Conservation (phyloP, 2,888 invertebrate genomes). For the Antheraea assamensis region DNA sequence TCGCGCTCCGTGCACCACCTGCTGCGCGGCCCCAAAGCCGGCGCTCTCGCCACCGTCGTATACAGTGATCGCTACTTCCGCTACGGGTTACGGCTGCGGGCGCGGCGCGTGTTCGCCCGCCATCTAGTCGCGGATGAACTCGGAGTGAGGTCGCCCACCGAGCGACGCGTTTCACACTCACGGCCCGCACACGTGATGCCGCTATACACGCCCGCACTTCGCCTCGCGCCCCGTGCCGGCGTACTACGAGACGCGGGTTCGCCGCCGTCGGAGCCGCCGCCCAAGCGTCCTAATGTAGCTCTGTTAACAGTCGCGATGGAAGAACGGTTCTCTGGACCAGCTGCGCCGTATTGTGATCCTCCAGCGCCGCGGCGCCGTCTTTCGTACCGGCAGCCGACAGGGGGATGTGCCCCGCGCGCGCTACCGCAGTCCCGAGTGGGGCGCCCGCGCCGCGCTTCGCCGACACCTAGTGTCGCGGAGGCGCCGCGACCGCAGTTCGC, state of each 20-base stretch:
- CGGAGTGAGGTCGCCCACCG: slow-evolving; percentile 33
- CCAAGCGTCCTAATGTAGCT: slow-evolving; percentile 30
- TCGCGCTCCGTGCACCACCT: slow-evolving; percentile 51
- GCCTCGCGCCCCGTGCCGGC: slow-evolving; percentile 27
- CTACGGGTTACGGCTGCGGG: slow-evolving; percentile 65
- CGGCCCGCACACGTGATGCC: slow-evolving; percentile 30
- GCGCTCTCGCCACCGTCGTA: slow-evolving; percentile 64
- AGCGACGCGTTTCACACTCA: slow-evolving; percentile 28
- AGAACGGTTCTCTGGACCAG: slow-evolving; percentile 30
- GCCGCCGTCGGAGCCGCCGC: slow-evolving; percentile 28
- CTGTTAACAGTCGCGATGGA: slow-evolving; percentile 33
- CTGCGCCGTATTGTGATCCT: slow-evolving; percentile 30
- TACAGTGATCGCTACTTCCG: slow-evolving; percentile 79
- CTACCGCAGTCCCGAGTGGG: slow-evolving; percentile 40
- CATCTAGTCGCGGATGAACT: slow-evolving; percentile 38
- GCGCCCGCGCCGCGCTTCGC: slow-evolving; percentile 29
- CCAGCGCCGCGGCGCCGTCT: slow-evolving; percentile 27
- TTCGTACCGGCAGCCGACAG: slow-evolving; percentile 27
- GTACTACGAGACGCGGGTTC: slow-evolving; percentile 29
- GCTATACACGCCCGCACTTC: slow-evolving; percentile 26
- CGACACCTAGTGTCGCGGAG: slow-evolving; percentile 31
- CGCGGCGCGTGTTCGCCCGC: slow-evolving; percentile 35
- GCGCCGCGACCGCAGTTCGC: slow-evolving; percentile 47
- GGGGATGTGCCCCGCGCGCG: slow-evolving; percentile 32
- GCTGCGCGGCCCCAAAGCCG: slow-evolving; percentile 48